Evolutionary conservation across 2,113 vertebrate species (phyloP).

Genomic region (Peucedramus taeniatus): DNA sequence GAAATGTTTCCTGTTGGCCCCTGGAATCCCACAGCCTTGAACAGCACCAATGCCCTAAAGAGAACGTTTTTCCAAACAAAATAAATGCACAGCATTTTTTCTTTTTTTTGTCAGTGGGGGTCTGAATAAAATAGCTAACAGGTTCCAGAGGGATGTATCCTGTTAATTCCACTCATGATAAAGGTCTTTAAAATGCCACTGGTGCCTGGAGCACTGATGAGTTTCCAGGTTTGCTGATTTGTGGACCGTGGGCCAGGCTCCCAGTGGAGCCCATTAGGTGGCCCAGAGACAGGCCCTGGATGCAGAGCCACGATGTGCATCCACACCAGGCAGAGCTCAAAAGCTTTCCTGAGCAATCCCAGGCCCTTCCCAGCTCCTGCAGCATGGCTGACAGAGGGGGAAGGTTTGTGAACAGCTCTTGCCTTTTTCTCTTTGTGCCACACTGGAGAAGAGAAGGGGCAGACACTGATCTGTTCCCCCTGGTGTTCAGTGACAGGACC

Average conservation of each 20-base stretch:
- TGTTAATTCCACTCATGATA: slow-evolving; percentile 67
- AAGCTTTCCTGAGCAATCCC: slow-evolving; percentile 52
- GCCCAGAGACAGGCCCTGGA: slow-evolving; percentile 38
- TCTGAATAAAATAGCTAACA: slow-evolving; percentile 65
- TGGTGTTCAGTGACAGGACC: neutral
- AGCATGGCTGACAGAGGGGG: neutral
- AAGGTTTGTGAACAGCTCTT: neutral
- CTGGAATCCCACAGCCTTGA: neutral
- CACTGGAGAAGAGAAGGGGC: neutral
- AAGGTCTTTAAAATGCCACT: slow-evolving; percentile 60
- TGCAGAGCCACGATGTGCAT: neutral
- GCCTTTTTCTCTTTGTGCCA: neutral
- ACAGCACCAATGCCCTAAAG: slow-evolving; percentile 50
- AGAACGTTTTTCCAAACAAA: slow-evolving; percentile 23
- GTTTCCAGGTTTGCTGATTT: slow-evolving; percentile 25
- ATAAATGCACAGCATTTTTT: slow-evolving; percentile 11
- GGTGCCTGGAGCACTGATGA: slow-evolving; percentile 53
- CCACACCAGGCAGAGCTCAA: neutral
- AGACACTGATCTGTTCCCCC: neutral
- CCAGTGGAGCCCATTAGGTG: slow-evolving; percentile 71
- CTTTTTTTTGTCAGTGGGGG: neutral
- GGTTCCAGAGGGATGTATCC: slow-evolving; percentile 62
- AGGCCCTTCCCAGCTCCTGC: neutral
- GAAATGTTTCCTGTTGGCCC: neutral
- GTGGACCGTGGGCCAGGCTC: neutral